These are phyloP conservation scores for Salmo trutta DNA, from an alignment of 2,797 vertebrate genomes.

Conservation along the genomic window DNA sequence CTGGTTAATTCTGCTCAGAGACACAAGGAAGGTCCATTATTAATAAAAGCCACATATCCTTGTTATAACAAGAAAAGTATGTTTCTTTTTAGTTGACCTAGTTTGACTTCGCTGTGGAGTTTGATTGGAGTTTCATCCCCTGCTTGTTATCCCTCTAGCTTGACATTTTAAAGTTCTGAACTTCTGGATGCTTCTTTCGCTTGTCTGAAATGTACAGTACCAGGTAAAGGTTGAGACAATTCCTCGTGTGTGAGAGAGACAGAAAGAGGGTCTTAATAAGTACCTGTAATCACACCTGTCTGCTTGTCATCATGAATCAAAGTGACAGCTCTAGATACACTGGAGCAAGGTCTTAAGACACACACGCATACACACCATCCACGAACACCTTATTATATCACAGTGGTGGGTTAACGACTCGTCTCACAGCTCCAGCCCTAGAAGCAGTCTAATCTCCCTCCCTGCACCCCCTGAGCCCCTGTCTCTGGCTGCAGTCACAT, in stretches of 20 bases:
- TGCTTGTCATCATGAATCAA: constrained; percentile 9
- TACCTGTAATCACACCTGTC: constrained; percentile 7
- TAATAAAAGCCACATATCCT: background rate
- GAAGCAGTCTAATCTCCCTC: background rate
- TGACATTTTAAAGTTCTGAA: background rate
- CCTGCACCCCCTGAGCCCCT: background rate
- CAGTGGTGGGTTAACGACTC: background rate
- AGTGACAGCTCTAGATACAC: constrained; percentile 9
- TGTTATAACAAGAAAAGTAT: background rate
- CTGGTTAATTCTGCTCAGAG: background rate
- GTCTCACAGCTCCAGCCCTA: background rate
- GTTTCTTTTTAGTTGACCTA: background rate
- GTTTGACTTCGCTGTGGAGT: background rate
- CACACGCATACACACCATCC: background rate
- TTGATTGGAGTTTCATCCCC: background rate
- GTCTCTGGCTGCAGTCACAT: background rate
- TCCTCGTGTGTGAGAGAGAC: background rate
- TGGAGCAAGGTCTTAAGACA: background rate
- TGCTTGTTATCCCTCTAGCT: background rate
- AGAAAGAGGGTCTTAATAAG: background rate
- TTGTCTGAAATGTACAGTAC: background rate
- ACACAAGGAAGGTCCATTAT: background rate
- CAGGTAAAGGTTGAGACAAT: background rate
- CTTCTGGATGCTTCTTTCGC: background rate
- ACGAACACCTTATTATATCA: background rate